Evolutionary conservation across 53 echinoderm and acorn worm species (phyloP).

Genomic region (Echinarachnius parma): DNA sequence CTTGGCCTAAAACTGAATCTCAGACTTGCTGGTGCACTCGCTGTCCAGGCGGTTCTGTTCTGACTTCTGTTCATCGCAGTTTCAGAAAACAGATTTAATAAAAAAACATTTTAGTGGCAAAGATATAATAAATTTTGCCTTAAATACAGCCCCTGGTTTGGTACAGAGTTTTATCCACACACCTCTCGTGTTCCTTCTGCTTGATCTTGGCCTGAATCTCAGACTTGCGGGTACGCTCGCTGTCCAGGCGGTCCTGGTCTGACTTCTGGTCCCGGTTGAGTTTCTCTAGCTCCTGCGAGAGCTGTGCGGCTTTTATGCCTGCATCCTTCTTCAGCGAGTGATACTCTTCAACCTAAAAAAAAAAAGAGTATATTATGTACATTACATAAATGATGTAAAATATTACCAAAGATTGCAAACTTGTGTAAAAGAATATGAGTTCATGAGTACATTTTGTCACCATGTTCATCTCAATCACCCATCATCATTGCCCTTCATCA

Average conservation of each 20-base stretch:
- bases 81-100: too few relatives aligned
- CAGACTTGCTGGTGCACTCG: constrained; percentile 86
- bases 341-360: constrained; percentile 78
- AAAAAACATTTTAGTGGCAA: too few relatives aligned
- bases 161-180: too few relatives aligned
- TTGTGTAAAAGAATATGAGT: too few relatives aligned
- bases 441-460: too few relatives aligned
- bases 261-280: constrained; percentile 96
- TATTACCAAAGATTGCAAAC: too few relatives aligned
- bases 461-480: too few relatives aligned
- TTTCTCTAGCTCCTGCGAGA: constrained; percentile 92
- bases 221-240: constrained; percentile 86
- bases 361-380: too few relatives aligned
- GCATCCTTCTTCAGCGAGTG: constrained; percentile 94
- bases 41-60: constrained; percentile 93
- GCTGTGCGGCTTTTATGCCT: constrained; percentile 79
- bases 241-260: constrained; percentile 91
- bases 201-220: constrained; percentile 95
- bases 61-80: constrained; percentile 97
- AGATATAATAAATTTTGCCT: too few relatives aligned
- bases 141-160: too few relatives aligned
- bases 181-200: constrained; percentile 99
- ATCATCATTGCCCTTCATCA: too few relatives aligned
- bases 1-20: constrained; percentile 90
- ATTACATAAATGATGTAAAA: too few relatives aligned